Evolutionary conservation across 2,888 invertebrate species (phyloP), one percentile per base, ranked within the genome.

Genomic region (Drosophila neotestacea): DNA sequence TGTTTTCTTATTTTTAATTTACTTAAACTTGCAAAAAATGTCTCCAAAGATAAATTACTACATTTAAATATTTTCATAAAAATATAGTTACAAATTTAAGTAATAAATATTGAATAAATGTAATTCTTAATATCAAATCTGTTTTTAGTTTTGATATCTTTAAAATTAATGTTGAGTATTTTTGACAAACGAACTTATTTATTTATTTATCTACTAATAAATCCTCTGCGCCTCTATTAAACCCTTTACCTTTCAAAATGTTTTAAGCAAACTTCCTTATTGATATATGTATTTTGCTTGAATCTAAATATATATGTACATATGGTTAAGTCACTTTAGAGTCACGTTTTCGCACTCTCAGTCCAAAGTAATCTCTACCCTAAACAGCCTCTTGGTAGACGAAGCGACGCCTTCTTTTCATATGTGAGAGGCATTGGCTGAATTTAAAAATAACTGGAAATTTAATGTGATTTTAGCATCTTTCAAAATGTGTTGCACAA

Each of bases 321-420:
- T 16, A 11, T n/a, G 13, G 13, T 28, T 16, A 6, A n/a, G 28
- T 6, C 13, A 28, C 28, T 22, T 13, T 6, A 6, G 16, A 28
- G 36, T 39, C 61, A 63, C 41, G 59, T 66, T 74, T 41, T 9
- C 11, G 16, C 28, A 27, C 6, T 54, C 32, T 9, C 10, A 27
- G 2, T n/a, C 16, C n/a, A n/a, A 7, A 3, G 5, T 27, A 32
- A 13, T 32, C 9, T n/a, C 34, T 13, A 2, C 10, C 7, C 10
- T 4, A 50, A 16, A 7, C 4, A 9, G 11, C 39, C 9, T 27
- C 22, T 28, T 22, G 10, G 63, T 32, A 78, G 66, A 75, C 70
- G 34, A 28, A 36, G 32, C 36, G 88, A 68, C 77, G 88, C 86
- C 83, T 66, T 22, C 30, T 54, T 36, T 44, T 27, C 6, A 16